Conservation (phyloP, 2,797 vertebrate genomes). For the Masticophis lateralis region DNA sequence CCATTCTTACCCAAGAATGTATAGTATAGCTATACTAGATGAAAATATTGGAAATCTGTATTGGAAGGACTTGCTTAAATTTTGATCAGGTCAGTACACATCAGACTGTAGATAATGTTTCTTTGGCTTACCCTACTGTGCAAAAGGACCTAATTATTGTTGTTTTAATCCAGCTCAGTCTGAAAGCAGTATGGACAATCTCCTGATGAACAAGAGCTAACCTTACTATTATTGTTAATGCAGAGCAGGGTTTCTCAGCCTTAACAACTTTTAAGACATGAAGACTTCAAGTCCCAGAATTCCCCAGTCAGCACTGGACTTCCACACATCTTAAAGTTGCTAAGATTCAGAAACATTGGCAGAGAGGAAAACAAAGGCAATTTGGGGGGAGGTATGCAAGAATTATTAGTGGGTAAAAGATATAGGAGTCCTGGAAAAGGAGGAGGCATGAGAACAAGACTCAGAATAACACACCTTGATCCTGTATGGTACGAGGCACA, state of each 20-base stretch:
- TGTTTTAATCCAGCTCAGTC: neutral
- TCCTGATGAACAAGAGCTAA: neutral
- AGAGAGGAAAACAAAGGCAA: neutral
- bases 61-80: neutral
- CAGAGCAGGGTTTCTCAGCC: neutral
- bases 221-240: neutral
- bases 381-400: neutral
- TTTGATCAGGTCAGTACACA: neutral
- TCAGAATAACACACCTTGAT: neutral
- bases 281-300: neutral
- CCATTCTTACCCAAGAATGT: neutral
- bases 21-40: neutral
- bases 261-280: neutral
- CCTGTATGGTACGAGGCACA: neutral
- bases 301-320: neutral
- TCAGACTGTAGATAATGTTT: neutral
- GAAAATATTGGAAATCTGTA: neutral
- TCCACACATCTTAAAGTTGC: neutral
- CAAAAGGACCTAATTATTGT: neutral
- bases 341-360: neutral
- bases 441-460: neutral
- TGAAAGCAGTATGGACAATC: neutral
- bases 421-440: neutral
- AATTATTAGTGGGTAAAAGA: neutral
- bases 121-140: neutral